Conservation (phyloP, 2,113 vertebrate genomes). For the Dipodomys spectabilis region DNA sequence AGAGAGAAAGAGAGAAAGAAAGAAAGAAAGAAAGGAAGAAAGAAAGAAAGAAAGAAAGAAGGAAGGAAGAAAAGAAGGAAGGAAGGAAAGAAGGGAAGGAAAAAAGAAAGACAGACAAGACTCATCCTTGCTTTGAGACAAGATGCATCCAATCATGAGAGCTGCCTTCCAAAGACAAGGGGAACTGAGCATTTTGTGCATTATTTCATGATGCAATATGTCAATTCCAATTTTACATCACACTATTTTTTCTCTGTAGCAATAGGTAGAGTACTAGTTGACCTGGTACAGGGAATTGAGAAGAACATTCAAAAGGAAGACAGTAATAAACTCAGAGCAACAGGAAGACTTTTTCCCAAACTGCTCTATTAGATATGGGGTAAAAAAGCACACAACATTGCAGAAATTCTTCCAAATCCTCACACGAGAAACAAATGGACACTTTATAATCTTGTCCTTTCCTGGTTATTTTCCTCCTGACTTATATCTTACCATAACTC, state of each 20-base stretch:
- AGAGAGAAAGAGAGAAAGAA: no score
- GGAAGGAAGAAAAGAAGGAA: no score
- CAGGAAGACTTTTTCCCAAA: background rate
- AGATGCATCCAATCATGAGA: background rate
- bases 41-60: no score
- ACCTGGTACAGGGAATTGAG: background rate
- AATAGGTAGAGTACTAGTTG: background rate
- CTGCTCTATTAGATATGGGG: background rate
- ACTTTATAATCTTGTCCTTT: constrained; percentile 23
- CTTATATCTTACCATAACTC: constrained; percentile 19
- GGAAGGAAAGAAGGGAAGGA: no score
- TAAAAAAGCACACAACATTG: background rate
- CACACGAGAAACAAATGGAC: background rate
- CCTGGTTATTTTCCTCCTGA: constrained; percentile 22
- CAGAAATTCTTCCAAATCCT: background rate
- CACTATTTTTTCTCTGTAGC: background rate
- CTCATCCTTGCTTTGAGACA: background rate
- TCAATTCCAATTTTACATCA: background rate
- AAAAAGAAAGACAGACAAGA: background rate
- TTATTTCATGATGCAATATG: background rate
- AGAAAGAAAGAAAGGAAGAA: no score
- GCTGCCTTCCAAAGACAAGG: background rate
- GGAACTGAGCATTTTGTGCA: background rate
- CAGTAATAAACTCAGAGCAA: background rate
- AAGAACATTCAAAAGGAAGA: background rate